Conservation (phyloP, 2,888 invertebrate genomes). For the Actias luna region DNA sequence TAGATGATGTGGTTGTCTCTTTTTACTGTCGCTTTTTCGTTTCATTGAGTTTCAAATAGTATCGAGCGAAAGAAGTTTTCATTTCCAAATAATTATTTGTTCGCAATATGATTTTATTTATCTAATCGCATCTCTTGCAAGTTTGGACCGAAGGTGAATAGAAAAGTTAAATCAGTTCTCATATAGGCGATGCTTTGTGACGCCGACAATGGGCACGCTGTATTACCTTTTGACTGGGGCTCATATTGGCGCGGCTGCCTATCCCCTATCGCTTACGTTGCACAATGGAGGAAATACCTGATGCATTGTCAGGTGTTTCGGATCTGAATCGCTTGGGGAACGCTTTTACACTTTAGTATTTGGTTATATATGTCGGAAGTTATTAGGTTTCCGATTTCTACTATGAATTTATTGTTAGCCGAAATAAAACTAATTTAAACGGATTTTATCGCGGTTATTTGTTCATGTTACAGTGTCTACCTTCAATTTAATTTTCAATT, state of each 20-base stretch:
- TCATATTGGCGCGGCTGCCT: conserved; percentile 17
- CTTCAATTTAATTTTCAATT: too few relatives aligned
- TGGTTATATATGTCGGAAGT: neutral
- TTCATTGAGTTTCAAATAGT: neutral
- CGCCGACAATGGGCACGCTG: conserved; percentile 38
- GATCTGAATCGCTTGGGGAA: neutral
- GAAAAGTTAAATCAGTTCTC: conserved; percentile 42
- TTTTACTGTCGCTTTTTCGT: too few relatives aligned
- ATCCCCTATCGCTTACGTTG: conserved; percentile 5
- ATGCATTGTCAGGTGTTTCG: conserved; percentile 11
- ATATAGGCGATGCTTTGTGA: conserved; percentile 41
- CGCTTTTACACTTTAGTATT: neutral
- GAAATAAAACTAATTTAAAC: too few relatives aligned
- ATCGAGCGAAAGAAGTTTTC: neutral
- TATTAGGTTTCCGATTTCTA: too few relatives aligned
- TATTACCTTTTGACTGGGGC: conserved; percentile 38
- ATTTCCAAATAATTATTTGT: too few relatives aligned
- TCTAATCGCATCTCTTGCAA: neutral
- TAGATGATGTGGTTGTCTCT: too few relatives aligned
- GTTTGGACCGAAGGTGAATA: conserved; percentile 23
- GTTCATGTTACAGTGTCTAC: too few relatives aligned
- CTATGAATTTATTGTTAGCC: too few relatives aligned
- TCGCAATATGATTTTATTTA: too few relatives aligned
- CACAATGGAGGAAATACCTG: conserved; percentile 3
- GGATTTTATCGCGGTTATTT: too few relatives aligned